Evolutionary conservation across 2,888 invertebrate genomes (phyloP).

Genomic region (Seladonia tumulorum): DNA sequence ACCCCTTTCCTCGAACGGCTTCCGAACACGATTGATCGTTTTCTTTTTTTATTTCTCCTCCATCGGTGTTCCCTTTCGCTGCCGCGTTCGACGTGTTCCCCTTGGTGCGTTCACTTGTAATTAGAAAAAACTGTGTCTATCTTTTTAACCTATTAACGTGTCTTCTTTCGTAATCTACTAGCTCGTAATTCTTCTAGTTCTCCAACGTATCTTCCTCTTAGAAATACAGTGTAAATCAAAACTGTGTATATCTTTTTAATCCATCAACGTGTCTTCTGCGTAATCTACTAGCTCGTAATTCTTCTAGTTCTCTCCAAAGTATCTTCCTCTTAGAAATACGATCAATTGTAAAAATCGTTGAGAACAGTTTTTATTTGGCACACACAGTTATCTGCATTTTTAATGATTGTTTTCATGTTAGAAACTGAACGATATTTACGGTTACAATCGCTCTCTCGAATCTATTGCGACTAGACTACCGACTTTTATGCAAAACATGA

Average conservation of each 20-base stretch:
- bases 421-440: neutral
- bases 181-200: neutral
- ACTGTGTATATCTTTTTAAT: no score
- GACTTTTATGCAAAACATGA: no score
- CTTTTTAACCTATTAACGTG: neutral
- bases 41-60: neutral
- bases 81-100: neutral
- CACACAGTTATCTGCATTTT: neutral
- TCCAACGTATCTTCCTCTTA: neutral
- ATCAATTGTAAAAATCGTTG: neutral
- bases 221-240: no score
- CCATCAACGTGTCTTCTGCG: neutral
- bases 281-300: neutral
- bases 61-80: neutral
- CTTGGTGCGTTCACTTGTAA: neutral
- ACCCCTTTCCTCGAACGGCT: neutral
- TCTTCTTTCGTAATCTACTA: neutral
- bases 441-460: no score
- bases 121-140: neutral
- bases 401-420: neutral
- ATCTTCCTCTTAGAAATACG: neutral
- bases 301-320: neutral
- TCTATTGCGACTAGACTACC: no score
- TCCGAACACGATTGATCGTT: slow-evolving; percentile 19
- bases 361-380: neutral